phyloP scores from a whole-genome alignment of 2,113 vertebrate genomes.

The Notiomystis cincta region DNA sequence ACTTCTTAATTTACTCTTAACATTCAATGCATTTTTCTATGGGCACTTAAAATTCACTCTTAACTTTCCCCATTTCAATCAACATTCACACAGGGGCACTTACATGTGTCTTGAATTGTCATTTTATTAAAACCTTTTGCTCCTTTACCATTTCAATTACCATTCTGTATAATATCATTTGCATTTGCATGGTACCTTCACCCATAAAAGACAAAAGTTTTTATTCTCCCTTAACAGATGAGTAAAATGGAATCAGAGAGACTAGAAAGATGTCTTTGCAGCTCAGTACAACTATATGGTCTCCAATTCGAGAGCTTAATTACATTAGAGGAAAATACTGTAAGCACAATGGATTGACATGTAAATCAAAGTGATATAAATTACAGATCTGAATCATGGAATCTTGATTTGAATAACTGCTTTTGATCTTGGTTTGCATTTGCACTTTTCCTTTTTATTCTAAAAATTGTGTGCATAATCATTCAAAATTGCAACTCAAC shows the following conservation, averaged over 20 bases:
- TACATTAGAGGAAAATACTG: neutral
- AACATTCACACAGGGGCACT: neutral
- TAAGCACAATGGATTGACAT: neutral
- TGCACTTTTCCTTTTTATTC: neutral
- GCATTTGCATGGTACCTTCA: slow-evolving; percentile 39
- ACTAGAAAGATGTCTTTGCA: neutral
- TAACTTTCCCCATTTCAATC: slow-evolving; percentile 22
- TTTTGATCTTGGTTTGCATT: slow-evolving; percentile 6
- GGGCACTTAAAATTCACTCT: slow-evolving; percentile 42
- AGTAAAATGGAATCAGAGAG: slow-evolving; percentile 22
- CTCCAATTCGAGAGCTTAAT: neutral
- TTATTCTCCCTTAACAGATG: slow-evolving; percentile 14
- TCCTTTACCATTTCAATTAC: slow-evolving; percentile 31
- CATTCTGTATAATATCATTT: slow-evolving; percentile 34
- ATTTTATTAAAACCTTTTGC: slow-evolving; percentile 42
- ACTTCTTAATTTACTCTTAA: slow-evolving; percentile 45
- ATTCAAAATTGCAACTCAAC: neutral
- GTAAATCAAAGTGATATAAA: slow-evolving; percentile 35
- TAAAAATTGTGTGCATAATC: neutral
- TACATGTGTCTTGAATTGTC: slow-evolving; percentile 18
- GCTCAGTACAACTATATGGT: neutral
- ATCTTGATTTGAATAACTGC: neutral
- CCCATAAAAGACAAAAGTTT: slow-evolving; percentile 31
- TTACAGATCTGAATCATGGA: neutral
- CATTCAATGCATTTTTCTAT: neutral